Conservation (phyloP, 2,113 vertebrate species). For the Stomatorhinus ivindoensis region DNA sequence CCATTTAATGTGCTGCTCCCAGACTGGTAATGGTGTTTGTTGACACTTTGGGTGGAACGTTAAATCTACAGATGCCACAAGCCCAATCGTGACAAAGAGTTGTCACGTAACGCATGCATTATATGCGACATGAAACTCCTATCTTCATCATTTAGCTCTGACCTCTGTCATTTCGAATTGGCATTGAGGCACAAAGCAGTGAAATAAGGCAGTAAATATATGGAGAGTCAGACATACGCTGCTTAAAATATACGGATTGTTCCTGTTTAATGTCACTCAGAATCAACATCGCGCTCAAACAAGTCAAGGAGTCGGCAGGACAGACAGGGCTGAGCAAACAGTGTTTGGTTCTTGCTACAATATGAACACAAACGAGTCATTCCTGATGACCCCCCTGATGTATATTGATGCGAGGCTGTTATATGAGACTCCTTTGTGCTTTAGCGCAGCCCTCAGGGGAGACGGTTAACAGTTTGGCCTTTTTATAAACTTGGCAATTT, state of each 20-base stretch:
- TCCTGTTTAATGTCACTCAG: neutral
- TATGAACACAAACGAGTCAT: neutral
- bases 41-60: neutral
- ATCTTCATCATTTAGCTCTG: neutral
- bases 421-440: neutral
- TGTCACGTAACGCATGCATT: neutral
- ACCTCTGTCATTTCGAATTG: neutral
- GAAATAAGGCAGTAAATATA: neutral
- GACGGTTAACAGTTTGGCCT: neutral
- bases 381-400: neutral
- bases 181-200: neutral
- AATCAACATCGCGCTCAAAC: neutral
- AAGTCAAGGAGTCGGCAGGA: neutral
- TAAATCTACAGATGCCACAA: neutral
- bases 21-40: neutral
- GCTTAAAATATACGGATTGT: neutral
- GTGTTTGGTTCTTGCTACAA: neutral
- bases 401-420: neutral
- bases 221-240: neutral
- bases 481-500: conserved; percentile 6
- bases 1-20: neutral
- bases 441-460: neutral
- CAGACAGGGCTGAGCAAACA: neutral
- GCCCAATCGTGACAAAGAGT: neutral
- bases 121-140: neutral